phyloP scores from a whole-genome alignment of 1,140 invertebrate species.

The Eupristina koningsbergeri region DNA sequence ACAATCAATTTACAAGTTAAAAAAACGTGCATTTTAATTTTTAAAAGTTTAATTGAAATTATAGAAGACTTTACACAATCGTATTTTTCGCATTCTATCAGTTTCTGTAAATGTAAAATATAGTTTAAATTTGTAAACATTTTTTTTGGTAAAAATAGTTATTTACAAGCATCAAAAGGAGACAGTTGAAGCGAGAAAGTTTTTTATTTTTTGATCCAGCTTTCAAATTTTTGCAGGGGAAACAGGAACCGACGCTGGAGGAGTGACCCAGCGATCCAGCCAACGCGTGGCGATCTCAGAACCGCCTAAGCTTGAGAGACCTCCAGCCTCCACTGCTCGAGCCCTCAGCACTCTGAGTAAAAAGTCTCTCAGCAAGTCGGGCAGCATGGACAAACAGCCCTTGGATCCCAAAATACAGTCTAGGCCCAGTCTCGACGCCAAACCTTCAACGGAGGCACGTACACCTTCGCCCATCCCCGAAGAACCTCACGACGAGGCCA shows the following conservation, averaged over 20 bases:
- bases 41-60: no score
- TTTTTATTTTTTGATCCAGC: neutral
- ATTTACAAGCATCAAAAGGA: no score
- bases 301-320: slow-evolving; percentile 28
- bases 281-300: slow-evolving; percentile 53
- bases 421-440: slow-evolving; percentile 50
- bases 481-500: slow-evolving; percentile 57
- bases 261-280: slow-evolving; percentile 53
- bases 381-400: slow-evolving; percentile 15
- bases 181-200: no score
- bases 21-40: no score
- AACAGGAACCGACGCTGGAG: neutral
- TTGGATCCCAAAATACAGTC: neutral
- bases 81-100: no score
- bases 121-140: no score
- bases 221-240: neutral
- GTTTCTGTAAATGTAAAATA: no score
- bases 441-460: slow-evolving; percentile 37
- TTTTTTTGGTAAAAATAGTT: no score
- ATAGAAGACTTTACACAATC: no score
- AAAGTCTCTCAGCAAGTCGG: slow-evolving; percentile 53
- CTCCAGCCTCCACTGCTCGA: slow-evolving; percentile 1
- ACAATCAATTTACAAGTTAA: no score
- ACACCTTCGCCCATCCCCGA: slow-evolving; percentile 67
- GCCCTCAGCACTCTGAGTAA: slow-evolving; percentile 42